A percentile compares a stretch with the other conserved stretches of the same genome.
phyloP scores from a whole-genome alignment of 1,140 invertebrate genomes.

The Euura saliciscinereae region DNA sequence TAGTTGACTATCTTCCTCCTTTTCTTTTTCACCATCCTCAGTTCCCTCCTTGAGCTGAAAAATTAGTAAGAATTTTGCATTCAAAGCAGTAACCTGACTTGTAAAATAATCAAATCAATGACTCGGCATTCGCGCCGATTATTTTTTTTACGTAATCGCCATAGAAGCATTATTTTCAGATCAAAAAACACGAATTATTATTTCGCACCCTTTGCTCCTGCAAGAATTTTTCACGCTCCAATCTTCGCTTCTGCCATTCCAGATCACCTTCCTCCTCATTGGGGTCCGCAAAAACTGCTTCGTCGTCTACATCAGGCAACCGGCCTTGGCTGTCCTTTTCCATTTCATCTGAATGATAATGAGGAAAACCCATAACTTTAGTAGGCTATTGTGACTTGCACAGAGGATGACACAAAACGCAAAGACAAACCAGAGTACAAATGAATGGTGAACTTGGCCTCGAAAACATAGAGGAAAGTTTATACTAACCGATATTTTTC shows the following conservation, averaged over 20 bases:
- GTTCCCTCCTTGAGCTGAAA: conserved; percentile 28
- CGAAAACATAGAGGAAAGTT: neutral
- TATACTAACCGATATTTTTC: conserved; percentile 73
- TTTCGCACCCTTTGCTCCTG: conserved; percentile 56
- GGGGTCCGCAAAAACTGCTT: conserved; percentile 58
- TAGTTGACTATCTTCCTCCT: conserved; percentile 37
- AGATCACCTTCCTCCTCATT: conserved; percentile 70
- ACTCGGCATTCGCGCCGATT: too few species aligned
- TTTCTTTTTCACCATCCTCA: conserved; percentile 37
- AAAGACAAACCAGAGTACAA: conserved; percentile 1
- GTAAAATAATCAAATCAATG: too few species aligned
- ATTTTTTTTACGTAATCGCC: neutral
- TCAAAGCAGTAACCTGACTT: too few species aligned
- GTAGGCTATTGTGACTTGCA: too few species aligned
- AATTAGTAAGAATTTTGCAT: too few species aligned
- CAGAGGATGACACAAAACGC: neutral
- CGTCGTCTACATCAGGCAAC: conserved; percentile 52
- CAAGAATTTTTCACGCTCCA: conserved; percentile 71
- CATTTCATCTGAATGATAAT: conserved; percentile 38
- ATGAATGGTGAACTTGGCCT: neutral
- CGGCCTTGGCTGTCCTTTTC: conserved; percentile 41
- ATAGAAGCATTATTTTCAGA: too few species aligned
- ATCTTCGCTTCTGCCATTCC: conserved; percentile 70
- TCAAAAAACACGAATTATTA: neutral
- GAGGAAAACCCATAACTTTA: conserved; percentile 18